A percentile compares a stretch with the other conserved stretches of the same genome.
phyloP scores from a whole-genome alignment of 2,888 invertebrate species.

The Dicycla oo region DNA sequence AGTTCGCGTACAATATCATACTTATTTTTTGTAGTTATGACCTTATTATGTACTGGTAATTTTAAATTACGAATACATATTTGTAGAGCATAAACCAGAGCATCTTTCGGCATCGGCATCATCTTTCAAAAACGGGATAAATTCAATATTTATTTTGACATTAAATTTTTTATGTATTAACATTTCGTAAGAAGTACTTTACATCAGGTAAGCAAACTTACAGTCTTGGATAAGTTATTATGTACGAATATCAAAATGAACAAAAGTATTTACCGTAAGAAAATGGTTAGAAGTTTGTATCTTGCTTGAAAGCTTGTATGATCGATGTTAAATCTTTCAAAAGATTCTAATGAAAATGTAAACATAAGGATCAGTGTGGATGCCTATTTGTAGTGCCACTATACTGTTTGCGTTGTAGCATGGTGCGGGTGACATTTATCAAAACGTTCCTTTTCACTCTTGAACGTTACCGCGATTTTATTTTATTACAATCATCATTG shows the following conservation, averaged over 20 bases:
- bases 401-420: too few species aligned
- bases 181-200: not conserved
- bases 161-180: not conserved
- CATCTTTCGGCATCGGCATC: not conserved
- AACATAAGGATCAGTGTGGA: not conserved
- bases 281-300: not conserved
- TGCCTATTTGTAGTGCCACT: too few species aligned
- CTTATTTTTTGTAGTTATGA: not conserved
- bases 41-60: not conserved
- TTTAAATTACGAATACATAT: not conserved
- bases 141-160: constrained; percentile 6
- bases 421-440: too few species aligned
- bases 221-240: not conserved
- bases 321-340: too few species aligned
- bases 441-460: too few species aligned
- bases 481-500: too few species aligned
- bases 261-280: not conserved
- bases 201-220: constrained; percentile 14
- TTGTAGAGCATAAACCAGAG: not conserved
- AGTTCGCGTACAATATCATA: not conserved
- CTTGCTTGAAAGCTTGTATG: not conserved
- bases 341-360: not conserved
- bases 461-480: too few species aligned
- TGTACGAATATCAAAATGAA: not conserved
- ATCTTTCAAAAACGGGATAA: not conserved